These are phyloP conservation scores for Apteryx mantelli DNA, from an alignment of 2,113 vertebrate species.

Conservation along the genomic window DNA sequence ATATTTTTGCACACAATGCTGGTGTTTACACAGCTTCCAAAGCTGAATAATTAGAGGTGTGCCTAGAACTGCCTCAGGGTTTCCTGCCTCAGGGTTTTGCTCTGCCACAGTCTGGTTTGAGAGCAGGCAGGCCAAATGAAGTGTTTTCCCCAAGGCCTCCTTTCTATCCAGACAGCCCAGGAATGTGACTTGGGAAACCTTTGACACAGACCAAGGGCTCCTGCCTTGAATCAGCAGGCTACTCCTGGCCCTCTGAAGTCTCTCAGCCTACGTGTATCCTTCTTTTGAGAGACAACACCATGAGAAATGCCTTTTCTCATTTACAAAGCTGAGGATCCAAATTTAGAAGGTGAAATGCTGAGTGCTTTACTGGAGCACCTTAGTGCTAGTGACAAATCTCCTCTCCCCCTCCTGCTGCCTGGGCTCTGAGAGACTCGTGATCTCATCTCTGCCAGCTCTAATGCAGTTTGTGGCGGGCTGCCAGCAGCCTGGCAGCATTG, in stretches of 20 bases:
- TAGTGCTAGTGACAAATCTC: not conserved
- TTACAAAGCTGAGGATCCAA: not conserved
- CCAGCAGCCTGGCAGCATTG: not conserved
- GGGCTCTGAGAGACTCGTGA: not conserved
- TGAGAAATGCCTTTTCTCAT: not conserved
- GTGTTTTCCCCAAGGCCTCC: not conserved
- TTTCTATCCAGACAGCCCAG: not conserved
- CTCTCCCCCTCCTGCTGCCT: not conserved
- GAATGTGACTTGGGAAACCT: conserved; percentile 4
- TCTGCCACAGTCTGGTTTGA: not conserved
- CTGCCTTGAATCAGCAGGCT: not conserved
- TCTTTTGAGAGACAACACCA: not conserved
- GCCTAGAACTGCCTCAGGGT: conserved; percentile 19
- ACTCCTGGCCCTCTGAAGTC: not conserved
- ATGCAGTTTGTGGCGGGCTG: conserved; percentile 1
- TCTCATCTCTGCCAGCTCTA: not conserved
- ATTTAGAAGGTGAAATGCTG: not conserved
- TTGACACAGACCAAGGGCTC: not conserved
- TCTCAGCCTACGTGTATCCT: not conserved
- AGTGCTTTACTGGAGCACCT: not conserved
- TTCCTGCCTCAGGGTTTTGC: conserved; percentile 24
- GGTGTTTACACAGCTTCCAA: conserved; percentile 25
- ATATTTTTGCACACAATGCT: not conserved
- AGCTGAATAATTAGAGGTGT: conserved; percentile 52
- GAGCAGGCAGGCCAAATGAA: conserved; percentile 4